These are phyloP conservation scores for Globodera ellingtonae DNA, from an alignment of 1,140 invertebrate species.

Conservation along the genomic window DNA sequence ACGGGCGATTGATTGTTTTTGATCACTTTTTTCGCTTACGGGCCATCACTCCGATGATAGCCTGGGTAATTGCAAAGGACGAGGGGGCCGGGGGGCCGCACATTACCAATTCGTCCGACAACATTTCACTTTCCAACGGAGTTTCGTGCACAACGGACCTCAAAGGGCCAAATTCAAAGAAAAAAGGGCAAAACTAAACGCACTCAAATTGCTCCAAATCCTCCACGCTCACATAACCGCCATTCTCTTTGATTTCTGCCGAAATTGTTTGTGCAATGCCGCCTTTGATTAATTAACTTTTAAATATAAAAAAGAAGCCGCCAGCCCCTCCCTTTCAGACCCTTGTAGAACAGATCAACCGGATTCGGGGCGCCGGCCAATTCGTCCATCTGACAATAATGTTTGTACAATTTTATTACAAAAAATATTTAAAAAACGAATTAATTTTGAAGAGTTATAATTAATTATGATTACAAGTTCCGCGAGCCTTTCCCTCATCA, in stretches of 20 bases:
- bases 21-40: constrained; percentile 25
- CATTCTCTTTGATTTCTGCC: constrained; percentile 64
- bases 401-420: background rate
- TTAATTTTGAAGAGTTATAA: background rate
- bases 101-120: constrained; percentile 60
- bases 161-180: constrained; percentile 66
- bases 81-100: constrained; percentile 65
- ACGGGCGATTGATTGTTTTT: background rate
- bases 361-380: constrained; percentile 65
- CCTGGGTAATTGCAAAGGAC: constrained; percentile 59
- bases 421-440: no score
- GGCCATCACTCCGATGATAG: constrained; percentile 60
- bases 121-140: constrained; percentile 54
- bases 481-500: constrained; percentile 63
- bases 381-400: constrained; percentile 51
- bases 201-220: constrained; percentile 66
- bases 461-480: constrained; percentile 57
- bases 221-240: constrained; percentile 56
- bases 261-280: constrained; percentile 57
- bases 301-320: background rate
- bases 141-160: constrained; percentile 69
- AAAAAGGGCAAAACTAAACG: constrained; percentile 67
- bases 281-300: constrained; percentile 32
- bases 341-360: constrained; percentile 65
- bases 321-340: constrained; percentile 8